A percentile compares a stretch with the other conserved stretches of the same genome.
Conservation (phyloP, 2,113 vertebrate genomes). For the Australoheros scitulus region DNA sequence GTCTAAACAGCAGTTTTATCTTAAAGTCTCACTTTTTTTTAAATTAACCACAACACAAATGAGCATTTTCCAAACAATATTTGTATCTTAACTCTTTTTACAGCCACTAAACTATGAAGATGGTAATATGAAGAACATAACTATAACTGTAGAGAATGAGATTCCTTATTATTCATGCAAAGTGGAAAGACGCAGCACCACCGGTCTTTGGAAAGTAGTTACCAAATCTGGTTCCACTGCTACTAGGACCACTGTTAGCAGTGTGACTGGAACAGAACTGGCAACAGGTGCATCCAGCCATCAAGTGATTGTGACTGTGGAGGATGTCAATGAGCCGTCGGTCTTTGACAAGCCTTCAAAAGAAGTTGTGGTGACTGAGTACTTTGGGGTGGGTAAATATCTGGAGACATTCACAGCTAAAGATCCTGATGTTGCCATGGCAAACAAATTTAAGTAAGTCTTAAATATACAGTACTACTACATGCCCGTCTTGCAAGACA, state of each 20-base stretch:
- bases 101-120: constrained; percentile 68
- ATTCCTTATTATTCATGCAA: constrained; percentile 57
- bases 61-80: not conserved
- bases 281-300: fast-evolving
- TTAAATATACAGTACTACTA: not conserved
- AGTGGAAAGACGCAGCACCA: not conserved
- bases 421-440: constrained; percentile 50
- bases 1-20: not conserved
- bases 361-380: constrained; percentile 31
- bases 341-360: constrained; percentile 31
- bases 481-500: not conserved
- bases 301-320: constrained; percentile 53
- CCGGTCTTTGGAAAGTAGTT: constrained; percentile 49
- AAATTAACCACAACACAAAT: no score
- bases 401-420: constrained; percentile 54
- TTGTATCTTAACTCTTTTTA: not conserved
- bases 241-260: fast-evolving
- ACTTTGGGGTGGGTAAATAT: constrained; percentile 13
- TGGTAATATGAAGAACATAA: constrained; percentile 30
- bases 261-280: fast-evolving
- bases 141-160: constrained; percentile 65
- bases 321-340: constrained; percentile 74
- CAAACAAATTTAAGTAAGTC: constrained; percentile 61
- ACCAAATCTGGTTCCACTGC: not conserved
- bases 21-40: not conserved